Conservation (phyloP, 2,888 invertebrate species). For the Tillus elongatus region DNA sequence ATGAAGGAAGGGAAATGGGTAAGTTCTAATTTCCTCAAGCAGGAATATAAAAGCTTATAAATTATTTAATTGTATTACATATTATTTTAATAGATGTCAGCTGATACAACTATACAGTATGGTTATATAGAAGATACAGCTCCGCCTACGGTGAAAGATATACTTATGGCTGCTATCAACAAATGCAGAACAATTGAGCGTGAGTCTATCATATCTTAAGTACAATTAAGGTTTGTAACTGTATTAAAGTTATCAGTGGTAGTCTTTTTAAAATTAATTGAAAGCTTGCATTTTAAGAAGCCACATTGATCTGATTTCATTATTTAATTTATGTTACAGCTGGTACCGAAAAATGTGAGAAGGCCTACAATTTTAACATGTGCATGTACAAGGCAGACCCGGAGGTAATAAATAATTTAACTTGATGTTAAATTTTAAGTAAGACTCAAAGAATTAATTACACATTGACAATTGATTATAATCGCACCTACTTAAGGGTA, state of each 20-base stretch:
- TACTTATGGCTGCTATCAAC: constrained; percentile 25
- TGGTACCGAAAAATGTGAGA: constrained; percentile 29
- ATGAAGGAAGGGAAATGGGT: constrained; percentile 34
- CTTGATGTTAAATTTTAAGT: too few relatives aligned
- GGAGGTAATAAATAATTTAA: constrained; percentile 23
- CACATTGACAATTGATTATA: too few relatives aligned
- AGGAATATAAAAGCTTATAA: too few relatives aligned
- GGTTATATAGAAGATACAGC: constrained; percentile 27
- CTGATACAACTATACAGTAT: constrained; percentile 29
- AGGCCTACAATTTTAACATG: constrained; percentile 31
- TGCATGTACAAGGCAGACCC: constrained; percentile 30
- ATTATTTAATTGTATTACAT: too few relatives aligned
- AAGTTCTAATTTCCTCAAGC: constrained; percentile 16
- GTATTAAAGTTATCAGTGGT: too few relatives aligned
- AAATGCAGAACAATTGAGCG: constrained; percentile 30
- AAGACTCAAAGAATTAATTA: too few relatives aligned
- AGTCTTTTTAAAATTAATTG: too few relatives aligned
- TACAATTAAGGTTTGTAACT: too few relatives aligned
- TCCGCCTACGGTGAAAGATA: constrained; percentile 28
- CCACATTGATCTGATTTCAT: too few relatives aligned
- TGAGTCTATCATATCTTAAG: too few relatives aligned
- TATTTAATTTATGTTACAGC: constrained; percentile 22
- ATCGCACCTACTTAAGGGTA: too few relatives aligned
- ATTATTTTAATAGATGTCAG: constrained; percentile 28
- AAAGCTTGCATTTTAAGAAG: too few relatives aligned